phyloP scores from a whole-genome alignment of 2,797 vertebrate species.

The Syngnathus rostellatus region DNA sequence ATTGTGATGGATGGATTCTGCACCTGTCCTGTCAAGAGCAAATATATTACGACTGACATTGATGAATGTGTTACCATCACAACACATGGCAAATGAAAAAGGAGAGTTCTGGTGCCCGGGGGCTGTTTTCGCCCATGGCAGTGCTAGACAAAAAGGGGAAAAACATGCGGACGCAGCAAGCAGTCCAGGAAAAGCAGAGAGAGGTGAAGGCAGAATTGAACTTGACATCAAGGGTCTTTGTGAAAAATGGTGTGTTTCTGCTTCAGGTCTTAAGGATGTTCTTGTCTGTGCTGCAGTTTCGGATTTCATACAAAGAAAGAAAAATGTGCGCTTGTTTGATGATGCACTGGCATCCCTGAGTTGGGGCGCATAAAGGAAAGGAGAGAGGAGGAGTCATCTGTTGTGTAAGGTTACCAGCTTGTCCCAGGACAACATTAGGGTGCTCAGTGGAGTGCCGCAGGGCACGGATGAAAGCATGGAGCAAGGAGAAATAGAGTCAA shows the following conservation, averaged over 20 bases:
- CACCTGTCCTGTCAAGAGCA: constrained; percentile 51
- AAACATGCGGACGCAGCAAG: constrained; percentile 27
- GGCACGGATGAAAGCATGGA: constrained; percentile 56
- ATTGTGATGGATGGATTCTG: constrained; percentile 21
- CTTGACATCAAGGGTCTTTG: constrained; percentile 8
- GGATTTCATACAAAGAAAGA: constrained; percentile 33
- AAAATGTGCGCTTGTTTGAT: constrained; percentile 45
- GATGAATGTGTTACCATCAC: constrained; percentile 42
- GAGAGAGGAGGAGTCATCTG: neutral
- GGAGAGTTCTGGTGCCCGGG: constrained; percentile 43
- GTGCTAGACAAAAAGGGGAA: constrained; percentile 15
- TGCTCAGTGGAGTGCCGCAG: constrained; percentile 51
- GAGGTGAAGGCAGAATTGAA: constrained; percentile 24
- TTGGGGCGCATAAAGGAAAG: constrained; percentile 12
- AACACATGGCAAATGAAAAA: constrained; percentile 37
- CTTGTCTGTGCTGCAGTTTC: constrained; percentile 55
- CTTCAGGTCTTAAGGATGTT: constrained; percentile 20
- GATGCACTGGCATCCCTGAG: constrained; percentile 48
- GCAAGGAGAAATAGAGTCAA: constrained; percentile 18
- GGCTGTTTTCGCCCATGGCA: constrained; percentile 23
- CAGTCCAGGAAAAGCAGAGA: constrained; percentile 7
- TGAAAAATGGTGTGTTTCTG: constrained; percentile 25
- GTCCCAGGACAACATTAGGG: constrained; percentile 57
- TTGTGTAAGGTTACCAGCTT: constrained; percentile 59
- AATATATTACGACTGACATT: constrained; percentile 37